These are phyloP conservation scores for Orbicella faveolata DNA, from an alignment of 64 coral and sea anemone species.

Conservation along the genomic window DNA sequence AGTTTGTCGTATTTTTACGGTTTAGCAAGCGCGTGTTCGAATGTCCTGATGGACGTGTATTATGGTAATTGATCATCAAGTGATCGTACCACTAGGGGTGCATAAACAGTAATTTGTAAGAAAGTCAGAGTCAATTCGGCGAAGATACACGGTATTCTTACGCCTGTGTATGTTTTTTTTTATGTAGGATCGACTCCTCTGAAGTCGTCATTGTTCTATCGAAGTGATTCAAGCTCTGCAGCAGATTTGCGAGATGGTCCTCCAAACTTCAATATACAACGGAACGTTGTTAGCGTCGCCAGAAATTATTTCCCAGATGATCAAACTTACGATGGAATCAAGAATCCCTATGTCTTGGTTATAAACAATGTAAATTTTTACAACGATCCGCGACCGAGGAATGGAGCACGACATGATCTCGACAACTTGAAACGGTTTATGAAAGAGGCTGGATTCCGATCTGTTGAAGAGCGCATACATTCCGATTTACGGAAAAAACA, in stretches of 20 bases:
- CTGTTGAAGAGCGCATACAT: neutral
- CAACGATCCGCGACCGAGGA: slow-evolving; percentile 42
- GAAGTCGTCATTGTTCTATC: too few relatives aligned
- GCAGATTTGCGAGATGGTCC: neutral
- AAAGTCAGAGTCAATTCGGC: too few relatives aligned
- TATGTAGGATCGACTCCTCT: too few relatives aligned
- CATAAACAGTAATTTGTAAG: too few relatives aligned
- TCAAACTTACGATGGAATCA: slow-evolving; percentile 72
- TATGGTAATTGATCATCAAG: too few relatives aligned
- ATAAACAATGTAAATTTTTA: slow-evolving; percentile 88
- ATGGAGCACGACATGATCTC: slow-evolving; percentile 64
- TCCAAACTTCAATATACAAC: neutral
- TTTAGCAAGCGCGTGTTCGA: too few relatives aligned
- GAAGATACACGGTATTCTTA: too few relatives aligned
- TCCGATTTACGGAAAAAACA: slow-evolving; percentile 22
- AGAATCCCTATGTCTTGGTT: slow-evolving; percentile 75
- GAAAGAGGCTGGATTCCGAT: slow-evolving; percentile 60
- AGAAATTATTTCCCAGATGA: neutral
- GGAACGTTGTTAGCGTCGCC: neutral
- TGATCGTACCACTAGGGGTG: too few relatives aligned
- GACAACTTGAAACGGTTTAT: slow-evolving; percentile 62
- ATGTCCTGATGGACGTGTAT: too few relatives aligned
- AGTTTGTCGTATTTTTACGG: too few relatives aligned
- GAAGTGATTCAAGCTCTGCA: too few relatives aligned
- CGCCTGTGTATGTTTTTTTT: too few relatives aligned